These are phyloP conservation scores for Podarcis cretensis DNA, from an alignment of 2,113 vertebrate genomes.

Conservation along the genomic window DNA sequence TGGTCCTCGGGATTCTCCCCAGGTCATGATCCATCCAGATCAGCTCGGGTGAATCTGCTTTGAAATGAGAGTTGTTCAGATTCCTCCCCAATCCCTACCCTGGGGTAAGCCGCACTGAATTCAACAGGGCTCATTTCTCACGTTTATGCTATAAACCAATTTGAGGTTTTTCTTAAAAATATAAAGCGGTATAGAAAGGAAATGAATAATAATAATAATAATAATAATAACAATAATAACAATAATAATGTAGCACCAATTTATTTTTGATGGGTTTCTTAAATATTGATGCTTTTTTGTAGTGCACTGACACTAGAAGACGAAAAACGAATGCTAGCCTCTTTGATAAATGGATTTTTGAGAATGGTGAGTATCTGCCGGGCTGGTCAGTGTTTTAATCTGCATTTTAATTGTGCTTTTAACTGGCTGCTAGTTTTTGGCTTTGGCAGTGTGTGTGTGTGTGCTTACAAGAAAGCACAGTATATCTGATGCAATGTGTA, in stretches of 20 bases:
- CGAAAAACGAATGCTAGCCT: slow-evolving; percentile 89
- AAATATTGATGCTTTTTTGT: slow-evolving; percentile 43
- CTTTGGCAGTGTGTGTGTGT: not conserved
- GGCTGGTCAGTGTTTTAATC: not conserved
- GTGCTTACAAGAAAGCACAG: no score
- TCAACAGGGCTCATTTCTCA: not conserved
- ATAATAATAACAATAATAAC: no score
- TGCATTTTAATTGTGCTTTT: not conserved
- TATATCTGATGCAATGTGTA: not conserved
- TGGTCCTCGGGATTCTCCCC: no score
- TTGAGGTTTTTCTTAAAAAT: no score
- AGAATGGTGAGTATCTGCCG: slow-evolving; percentile 85
- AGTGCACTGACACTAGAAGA: slow-evolving; percentile 96
- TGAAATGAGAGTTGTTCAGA: no score
- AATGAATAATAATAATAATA: no score
- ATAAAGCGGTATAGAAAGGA: no score
- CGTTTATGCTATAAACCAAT: no score
- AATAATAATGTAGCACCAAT: not conserved
- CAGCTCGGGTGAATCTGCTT: no score
- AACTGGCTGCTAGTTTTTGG: not conserved
- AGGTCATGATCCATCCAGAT: no score
- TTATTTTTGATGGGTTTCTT: not conserved
- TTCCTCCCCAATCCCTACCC: no score
- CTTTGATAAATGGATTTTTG: slow-evolving; percentile 94
- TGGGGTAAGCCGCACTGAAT: not conserved